A percentile compares a stretch with the other conserved stretches of the same genome.
These are phyloP conservation scores for Apostichopus japonicus DNA, from an alignment of 35 echinoderm and acorn worm species.

Conservation along the genomic window DNA sequence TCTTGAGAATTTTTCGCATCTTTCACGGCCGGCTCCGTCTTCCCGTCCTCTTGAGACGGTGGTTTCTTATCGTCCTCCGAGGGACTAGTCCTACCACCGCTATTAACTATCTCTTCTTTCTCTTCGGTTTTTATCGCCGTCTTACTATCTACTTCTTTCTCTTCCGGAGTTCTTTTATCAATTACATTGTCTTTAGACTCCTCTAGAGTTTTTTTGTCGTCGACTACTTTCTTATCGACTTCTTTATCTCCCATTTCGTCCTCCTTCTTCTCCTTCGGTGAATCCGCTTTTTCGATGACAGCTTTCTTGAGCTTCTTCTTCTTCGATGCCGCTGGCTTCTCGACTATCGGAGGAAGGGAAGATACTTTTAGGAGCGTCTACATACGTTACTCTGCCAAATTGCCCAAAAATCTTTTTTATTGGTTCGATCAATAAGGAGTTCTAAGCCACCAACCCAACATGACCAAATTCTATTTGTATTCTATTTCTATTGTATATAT, in stretches of 20 bases:
- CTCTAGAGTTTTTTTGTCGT: neutral
- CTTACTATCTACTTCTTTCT: conserved; percentile 30
- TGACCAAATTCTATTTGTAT: no score
- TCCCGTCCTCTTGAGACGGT: conserved; percentile 13
- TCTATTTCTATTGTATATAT: no score
- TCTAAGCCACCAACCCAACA: no score
- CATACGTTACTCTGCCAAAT: neutral
- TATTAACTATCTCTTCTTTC: neutral
- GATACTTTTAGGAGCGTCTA: neutral
- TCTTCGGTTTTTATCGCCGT: conserved; percentile 40
- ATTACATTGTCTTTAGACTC: conserved; percentile 19
- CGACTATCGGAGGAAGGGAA: neutral
- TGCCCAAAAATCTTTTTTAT: no score
- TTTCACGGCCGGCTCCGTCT: conserved; percentile 6
- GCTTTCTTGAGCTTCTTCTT: conserved; percentile 67
- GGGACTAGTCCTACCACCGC: conserved; percentile 45
- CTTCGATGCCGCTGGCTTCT: conserved; percentile 48
- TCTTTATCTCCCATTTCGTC: neutral
- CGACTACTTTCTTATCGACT: conserved; percentile 13
- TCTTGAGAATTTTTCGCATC: neutral
- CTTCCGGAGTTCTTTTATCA: conserved; percentile 31
- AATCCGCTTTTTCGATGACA: conserved; percentile 16
- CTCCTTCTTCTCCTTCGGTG: conserved; percentile 6
- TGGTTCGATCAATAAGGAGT: no score
- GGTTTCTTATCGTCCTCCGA: conserved; percentile 14